Evolutionary conservation across 1,140 invertebrate species (phyloP), one percentile per base, ranked within the genome.

Genomic region (Solenopsis invicta): DNA sequence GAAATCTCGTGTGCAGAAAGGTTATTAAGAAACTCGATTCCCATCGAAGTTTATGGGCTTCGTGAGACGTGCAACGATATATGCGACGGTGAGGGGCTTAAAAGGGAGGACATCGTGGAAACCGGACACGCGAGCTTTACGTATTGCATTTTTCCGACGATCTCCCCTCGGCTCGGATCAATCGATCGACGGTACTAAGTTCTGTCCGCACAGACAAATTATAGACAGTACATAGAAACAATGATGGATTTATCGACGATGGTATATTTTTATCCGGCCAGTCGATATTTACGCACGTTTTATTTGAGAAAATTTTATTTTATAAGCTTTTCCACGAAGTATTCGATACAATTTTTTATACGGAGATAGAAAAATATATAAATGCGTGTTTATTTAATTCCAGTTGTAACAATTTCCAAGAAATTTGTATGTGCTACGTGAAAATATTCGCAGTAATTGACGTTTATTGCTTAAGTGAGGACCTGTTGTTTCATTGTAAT

Each of bases 11-110:
- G 52, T 61, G 54, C n/a, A 24, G 29, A 66, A 37, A 87, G 76
- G 86, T 87, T 87, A 87, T 87, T 87, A 87, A 87, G 86, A 84
- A 84, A 87, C 86, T 84, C 69, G 78, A 84, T 87, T 87, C 86
- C 59, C 86, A 84, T 84, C 78, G 78, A 72, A 87, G 86, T 87
- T 87, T 87, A 84, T 84, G 78, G 78, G 67, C 52, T 87, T 87
- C 86, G 86, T 84, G 86, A 84, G 45, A 87, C 78, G 78, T 77
- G 74, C 69, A 37, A 21, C 75, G 82, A 78, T 77, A 77, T 56
- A 78, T 37, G 61, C 48, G 59, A 52, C 48, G 13, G 37, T 18
- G 37, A 50, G 59, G 34, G 16, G 48, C 59, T 85, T n/a, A 52
- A 62, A 71, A 41, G 77, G 48, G 69, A 85, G 37, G 50, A 78